Conservation (phyloP, 2,113 vertebrate genomes). For the Martes martes region DNA sequence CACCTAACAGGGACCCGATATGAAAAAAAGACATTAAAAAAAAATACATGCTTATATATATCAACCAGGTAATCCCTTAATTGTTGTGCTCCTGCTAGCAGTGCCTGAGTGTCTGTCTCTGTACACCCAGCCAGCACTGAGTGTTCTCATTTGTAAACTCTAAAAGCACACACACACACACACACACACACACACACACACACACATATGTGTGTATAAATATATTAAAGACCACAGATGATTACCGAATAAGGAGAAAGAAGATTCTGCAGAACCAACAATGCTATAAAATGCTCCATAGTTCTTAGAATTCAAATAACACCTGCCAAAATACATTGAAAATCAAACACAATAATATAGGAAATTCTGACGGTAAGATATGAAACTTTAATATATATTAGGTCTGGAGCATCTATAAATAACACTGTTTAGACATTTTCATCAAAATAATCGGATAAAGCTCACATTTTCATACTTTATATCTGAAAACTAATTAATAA, state of each 20-base stretch:
- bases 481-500: constrained; percentile 78
- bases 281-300: constrained; percentile 65
- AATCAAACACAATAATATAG: constrained; percentile 75
- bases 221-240: background rate
- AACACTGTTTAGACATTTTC: constrained; percentile 76
- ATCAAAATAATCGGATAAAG: constrained; percentile 80
- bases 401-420: constrained; percentile 79
- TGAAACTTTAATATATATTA: constrained; percentile 82
- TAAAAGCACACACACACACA: background rate
- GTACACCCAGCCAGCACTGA: background rate
- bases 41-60: background rate
- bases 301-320: constrained; percentile 71
- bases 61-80: background rate
- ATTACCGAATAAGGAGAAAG: background rate
- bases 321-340: constrained; percentile 79
- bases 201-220: no score
- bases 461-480: constrained; percentile 71
- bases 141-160: background rate
- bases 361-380: constrained; percentile 66
- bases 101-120: background rate
- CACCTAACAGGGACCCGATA: background rate
- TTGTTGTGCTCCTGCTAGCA: background rate
- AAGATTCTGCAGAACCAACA: constrained; percentile 53
- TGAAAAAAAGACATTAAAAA: background rate
- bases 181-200: background rate